Percentiles rank a stretch among this genome's conserved stretches.
Evolutionary conservation across 2,797 vertebrate species (phyloP).

Genomic region (Sebastes baramenuke): DNA sequence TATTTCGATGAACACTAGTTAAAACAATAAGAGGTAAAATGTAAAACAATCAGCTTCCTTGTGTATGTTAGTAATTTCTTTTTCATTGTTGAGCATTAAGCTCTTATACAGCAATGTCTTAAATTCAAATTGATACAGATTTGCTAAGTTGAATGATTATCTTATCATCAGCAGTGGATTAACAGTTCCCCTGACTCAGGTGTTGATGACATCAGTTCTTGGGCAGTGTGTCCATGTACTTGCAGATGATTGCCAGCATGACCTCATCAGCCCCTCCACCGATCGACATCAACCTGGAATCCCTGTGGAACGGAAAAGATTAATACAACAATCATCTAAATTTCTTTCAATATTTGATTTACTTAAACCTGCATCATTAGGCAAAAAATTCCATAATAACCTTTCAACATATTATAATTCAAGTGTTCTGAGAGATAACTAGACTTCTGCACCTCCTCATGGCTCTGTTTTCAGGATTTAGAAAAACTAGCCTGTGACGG

Average conservation of each 20-base stretch:
- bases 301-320: constrained; percentile 70
- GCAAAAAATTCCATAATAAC: too few relatives aligned
- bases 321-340: neutral
- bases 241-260: constrained; percentile 90
- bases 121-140: too few relatives aligned
- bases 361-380: neutral
- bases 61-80: too few relatives aligned
- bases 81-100: too few relatives aligned
- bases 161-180: neutral
- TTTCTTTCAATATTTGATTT: neutral
- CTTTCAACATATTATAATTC: too few relatives aligned
- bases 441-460: too few relatives aligned
- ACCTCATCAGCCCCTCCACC: constrained; percentile 90
- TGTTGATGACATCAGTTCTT: constrained; percentile 57
- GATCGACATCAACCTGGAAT: constrained; percentile 85
- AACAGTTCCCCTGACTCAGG: neutral
- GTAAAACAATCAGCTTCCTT: too few relatives aligned
- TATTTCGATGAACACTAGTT: neutral
- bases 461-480: too few relatives aligned
- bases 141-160: neutral
- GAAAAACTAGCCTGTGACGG: too few relatives aligned
- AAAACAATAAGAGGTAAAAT: constrained; percentile 3
- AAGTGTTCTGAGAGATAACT: too few relatives aligned
- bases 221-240: constrained; percentile 87
- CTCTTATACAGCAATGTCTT: too few relatives aligned